Percentiles rank a stretch among this genome's conserved stretches.
phyloP scores from a whole-genome alignment of 1,140 invertebrate species.

The Orius insidiosus region DNA sequence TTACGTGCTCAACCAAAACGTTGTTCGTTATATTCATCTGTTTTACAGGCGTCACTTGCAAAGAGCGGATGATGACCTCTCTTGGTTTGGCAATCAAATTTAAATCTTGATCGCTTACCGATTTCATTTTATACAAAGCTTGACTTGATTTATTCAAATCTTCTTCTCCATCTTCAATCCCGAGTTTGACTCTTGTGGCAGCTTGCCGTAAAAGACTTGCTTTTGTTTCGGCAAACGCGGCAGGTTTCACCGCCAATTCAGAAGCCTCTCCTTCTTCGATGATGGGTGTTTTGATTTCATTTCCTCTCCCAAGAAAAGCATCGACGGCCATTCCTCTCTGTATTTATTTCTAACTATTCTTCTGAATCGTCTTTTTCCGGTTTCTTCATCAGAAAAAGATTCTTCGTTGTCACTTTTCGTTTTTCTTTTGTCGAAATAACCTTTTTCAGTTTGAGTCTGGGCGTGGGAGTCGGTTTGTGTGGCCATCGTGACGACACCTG shows the following conservation, averaged over 20 bases:
- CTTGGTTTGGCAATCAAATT: conserved; percentile 1
- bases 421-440: conserved; percentile 31
- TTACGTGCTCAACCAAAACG: conserved; percentile 7
- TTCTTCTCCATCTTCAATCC: conserved; percentile 7
- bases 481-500: conserved; percentile 53
- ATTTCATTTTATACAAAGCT: conserved; percentile 12
- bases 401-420: conserved; percentile 62
- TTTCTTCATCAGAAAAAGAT: conserved; percentile 39
- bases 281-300: conserved; percentile 51
- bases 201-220: conserved; percentile 14
- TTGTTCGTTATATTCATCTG: conserved; percentile 15
- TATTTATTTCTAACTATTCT: conserved; percentile 33
- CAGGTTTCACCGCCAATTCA: conserved; percentile 13
- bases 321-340: conserved; percentile 34
- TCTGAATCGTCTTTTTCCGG: conserved; percentile 33
- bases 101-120: conserved; percentile 9
- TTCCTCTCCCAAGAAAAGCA: conserved; percentile 22
- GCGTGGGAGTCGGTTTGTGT: conserved; percentile 64
- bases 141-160: background rate
- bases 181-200: conserved; percentile 13
- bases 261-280: conserved; percentile 46
- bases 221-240: conserved; percentile 16
- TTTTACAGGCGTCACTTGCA: conserved; percentile 14
- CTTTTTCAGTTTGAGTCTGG: conserved; percentile 53
- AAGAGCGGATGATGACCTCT: conserved; percentile 10